phyloP scores from a whole-genome alignment of 1,140 invertebrate species.

The Megalonaias nervosa region DNA sequence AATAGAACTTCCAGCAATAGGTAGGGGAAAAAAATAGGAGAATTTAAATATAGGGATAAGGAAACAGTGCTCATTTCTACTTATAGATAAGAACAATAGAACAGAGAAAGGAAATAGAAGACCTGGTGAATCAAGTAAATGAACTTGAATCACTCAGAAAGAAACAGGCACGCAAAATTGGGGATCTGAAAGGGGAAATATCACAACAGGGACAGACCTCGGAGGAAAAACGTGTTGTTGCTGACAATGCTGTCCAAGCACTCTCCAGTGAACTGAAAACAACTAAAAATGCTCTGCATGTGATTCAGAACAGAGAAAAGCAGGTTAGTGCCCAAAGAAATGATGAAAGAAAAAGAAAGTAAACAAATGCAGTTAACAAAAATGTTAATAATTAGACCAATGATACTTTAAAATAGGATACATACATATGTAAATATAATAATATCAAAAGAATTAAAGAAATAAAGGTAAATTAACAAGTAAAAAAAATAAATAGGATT shows the following conservation, averaged over 20 bases:
- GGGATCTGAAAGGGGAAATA: conserved; percentile 58
- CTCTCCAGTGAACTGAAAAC: conserved; percentile 69
- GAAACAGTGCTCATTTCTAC: conserved; percentile 10
- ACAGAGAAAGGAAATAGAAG: conserved; percentile 66
- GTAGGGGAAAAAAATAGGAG: neutral
- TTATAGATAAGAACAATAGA: conserved; percentile 60
- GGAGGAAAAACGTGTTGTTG: conserved; percentile 56
- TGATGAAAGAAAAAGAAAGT: too few relatives aligned
- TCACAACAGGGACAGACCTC: conserved; percentile 40
- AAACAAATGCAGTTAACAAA: too few relatives aligned
- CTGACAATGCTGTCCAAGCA: conserved; percentile 69
- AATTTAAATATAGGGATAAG: neutral
- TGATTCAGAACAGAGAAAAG: conserved; percentile 67
- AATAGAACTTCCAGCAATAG: too few relatives aligned
- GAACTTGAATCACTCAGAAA: conserved; percentile 68
- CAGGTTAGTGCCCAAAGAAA: conserved; percentile 50
- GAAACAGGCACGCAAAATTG: conserved; percentile 68
- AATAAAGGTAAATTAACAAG: too few relatives aligned
- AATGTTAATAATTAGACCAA: neutral
- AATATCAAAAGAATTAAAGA: neutral
- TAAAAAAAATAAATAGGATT: too few relatives aligned
- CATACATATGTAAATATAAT: neutral
- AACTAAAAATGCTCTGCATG: conserved; percentile 66
- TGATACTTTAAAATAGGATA: neutral
- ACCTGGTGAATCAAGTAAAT: conserved; percentile 60